phyloP scores from a whole-genome alignment of 2,113 vertebrate genomes.

The Pteruthius melanotis region DNA sequence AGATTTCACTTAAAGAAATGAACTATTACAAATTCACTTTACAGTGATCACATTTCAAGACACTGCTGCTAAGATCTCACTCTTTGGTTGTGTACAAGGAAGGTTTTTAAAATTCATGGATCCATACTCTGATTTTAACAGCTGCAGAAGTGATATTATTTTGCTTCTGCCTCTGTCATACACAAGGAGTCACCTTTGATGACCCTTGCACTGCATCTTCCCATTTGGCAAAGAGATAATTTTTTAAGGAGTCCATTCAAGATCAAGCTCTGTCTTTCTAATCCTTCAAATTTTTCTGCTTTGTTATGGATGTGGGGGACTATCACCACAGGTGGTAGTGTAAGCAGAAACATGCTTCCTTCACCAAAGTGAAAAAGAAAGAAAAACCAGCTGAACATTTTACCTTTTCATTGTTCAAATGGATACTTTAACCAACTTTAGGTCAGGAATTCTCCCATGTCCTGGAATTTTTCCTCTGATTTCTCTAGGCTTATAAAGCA shows the following conservation, averaged over 20 bases:
- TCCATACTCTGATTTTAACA: background rate
- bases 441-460: background rate
- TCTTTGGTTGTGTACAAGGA: background rate
- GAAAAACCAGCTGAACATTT: background rate
- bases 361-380: background rate
- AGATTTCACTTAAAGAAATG: background rate
- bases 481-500: background rate
- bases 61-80: background rate
- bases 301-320: background rate
- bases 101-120: background rate
- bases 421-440: background rate
- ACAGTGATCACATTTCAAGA: background rate
- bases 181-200: background rate
- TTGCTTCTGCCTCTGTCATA: background rate
- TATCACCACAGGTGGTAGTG: rapidly evolving
- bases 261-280: background rate
- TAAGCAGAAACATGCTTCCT: background rate
- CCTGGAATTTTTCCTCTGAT: background rate
- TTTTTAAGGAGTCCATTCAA: background rate
- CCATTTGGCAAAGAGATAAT: background rate
- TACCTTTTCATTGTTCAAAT: background rate
- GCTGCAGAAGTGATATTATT: background rate
- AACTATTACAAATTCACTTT: background rate
- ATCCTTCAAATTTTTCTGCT: background rate
- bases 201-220: background rate